Evolutionary conservation across 2,888 invertebrate genomes (phyloP), one percentile per base, ranked within the genome.

Genomic region (Bimastos eiseni): DNA sequence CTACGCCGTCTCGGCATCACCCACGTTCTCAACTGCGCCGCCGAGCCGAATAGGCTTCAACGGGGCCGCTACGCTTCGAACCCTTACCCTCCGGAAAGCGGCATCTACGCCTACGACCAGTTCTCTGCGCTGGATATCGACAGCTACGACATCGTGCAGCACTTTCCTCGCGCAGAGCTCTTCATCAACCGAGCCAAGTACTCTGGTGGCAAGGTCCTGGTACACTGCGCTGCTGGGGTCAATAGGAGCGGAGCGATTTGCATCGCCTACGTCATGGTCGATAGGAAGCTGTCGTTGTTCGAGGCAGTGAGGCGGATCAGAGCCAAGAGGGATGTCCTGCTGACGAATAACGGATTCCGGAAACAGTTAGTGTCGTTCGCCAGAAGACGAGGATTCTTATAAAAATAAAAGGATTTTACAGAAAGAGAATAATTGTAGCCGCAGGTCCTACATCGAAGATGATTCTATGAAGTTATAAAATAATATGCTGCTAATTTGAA

Each of bases 1-100:
- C 83, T 91, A 17, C 44, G 33, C 19, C 49, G 90, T 8, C 88
- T 90, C 30, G 91, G 91, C n/a, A 88, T 91, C 84, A 91, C 88
- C 83, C 91, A 91, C 88, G 91, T 90, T 44, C 91, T 91, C 49
- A 91, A 91, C 90, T 89, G 89, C 37, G 91, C 91, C n/a, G 91
- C 88, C 30, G 38, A 84, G 89, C 24, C 44, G 19, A 24, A 33
- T 21, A 19, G 37, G 36, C 86, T 86, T 34, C 86, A 86, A 37
- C 86, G 86, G 21, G 19, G 86, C 36, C 86, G 36, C 15, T 36
- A 34, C 70, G 41, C 34, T 13, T n/a, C 41, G 36, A 89, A 89
- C 89, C 91, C 91, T 5, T 91, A 91, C 55, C 90, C 90, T 13
- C 90, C 90, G 34, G 88, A 88, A 21, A 89, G 44, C 34, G 91